These are phyloP conservation scores for Xiphorhynchus elegans DNA, from an alignment of 2,113 vertebrate species.

Conservation along the genomic window DNA sequence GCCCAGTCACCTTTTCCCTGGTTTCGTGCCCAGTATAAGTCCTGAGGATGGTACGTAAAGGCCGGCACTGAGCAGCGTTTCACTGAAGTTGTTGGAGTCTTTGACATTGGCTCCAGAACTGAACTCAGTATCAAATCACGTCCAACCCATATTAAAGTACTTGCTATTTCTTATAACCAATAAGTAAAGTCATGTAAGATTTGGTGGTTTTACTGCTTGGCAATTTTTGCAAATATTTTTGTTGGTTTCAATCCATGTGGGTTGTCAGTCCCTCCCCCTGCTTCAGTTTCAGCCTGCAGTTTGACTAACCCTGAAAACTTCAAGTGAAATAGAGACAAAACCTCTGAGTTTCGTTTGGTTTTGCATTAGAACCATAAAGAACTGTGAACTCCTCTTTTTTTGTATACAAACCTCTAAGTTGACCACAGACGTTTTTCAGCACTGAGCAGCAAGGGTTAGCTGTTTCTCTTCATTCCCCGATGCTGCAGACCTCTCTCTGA, in stretches of 20 bases:
- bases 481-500: constrained; percentile 37
- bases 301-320: constrained; percentile 1
- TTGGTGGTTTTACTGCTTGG: constrained; percentile 8
- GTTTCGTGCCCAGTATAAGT: not conserved
- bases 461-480: not conserved
- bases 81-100: not conserved
- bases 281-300: constrained; percentile 1
- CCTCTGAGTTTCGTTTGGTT: not conserved
- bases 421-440: not conserved
- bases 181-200: not conserved
- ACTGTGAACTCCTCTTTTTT: not conserved
- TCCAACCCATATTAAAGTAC: not conserved
- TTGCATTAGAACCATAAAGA: not conserved
- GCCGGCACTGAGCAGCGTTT: not conserved
- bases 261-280: not conserved
- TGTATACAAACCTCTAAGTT: not conserved
- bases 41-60: accelerated
- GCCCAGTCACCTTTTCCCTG: not conserved
- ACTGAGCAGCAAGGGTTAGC: not conserved
- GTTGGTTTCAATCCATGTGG: not conserved
- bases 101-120: not conserved
- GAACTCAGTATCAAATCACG: not conserved
- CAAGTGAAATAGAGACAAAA: not conserved
- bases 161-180: not conserved
- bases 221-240: not conserved